These are phyloP conservation scores for Bucco capensis DNA, from an alignment of 2,113 vertebrate genomes.

Conservation along the genomic window DNA sequence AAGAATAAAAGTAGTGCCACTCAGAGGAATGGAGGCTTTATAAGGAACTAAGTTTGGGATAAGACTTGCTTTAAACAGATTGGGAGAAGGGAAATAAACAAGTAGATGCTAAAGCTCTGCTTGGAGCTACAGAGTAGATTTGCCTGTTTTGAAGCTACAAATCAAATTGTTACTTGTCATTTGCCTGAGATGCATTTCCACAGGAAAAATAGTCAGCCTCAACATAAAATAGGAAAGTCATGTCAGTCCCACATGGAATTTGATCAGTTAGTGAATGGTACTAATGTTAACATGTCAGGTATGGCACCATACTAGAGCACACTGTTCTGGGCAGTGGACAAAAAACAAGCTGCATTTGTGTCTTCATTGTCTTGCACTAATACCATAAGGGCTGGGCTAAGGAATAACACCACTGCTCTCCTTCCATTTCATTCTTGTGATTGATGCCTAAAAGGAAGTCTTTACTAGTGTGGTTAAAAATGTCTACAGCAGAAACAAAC, in stretches of 20 bases:
- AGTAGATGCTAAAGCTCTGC: neutral
- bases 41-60: neutral
- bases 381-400: neutral
- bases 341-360: rapidly evolving
- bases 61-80: neutral
- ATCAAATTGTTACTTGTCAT: neutral
- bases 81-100: neutral
- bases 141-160: neutral
- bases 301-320: neutral
- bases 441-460: neutral
- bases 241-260: neutral
- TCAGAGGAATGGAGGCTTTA: neutral
- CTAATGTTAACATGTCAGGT: neutral
- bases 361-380: neutral
- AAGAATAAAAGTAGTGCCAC: neutral
- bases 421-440: neutral
- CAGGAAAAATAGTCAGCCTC: neutral
- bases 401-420: neutral
- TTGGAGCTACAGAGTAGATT: neutral
- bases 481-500: neutral
- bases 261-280: neutral
- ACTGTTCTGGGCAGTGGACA: neutral
- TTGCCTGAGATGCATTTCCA: neutral
- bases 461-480: neutral
- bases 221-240: neutral